Conservation (phyloP, 2,888 invertebrate genomes). For the Ommatoiulus sabulosus region DNA sequence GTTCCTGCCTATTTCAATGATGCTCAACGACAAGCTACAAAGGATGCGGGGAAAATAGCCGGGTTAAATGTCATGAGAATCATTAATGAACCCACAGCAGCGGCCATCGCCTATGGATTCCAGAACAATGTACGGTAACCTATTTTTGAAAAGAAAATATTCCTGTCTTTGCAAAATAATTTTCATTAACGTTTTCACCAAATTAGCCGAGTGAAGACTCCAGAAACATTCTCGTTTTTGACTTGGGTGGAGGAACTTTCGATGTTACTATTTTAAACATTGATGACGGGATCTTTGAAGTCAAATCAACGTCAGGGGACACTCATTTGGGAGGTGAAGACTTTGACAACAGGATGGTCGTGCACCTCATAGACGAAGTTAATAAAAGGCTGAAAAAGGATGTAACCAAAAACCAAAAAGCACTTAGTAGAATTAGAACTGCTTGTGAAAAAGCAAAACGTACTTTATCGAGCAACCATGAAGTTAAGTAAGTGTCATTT, state of each 20-base stretch:
- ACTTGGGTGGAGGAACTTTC: conserved; percentile 44
- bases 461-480: not conserved
- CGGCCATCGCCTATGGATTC: conserved; percentile 70
- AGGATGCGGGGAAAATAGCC: not conserved
- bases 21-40: conserved; percentile 64
- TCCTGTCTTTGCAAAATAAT: not conserved
- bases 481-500: not conserved
- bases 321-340: conserved; percentile 52
- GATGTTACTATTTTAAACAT: conserved; percentile 10
- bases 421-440: not conserved
- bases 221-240: not conserved
- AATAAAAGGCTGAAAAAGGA: not conserved
- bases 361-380: not conserved
- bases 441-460: conserved; percentile 29
- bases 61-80: conserved; percentile 68
- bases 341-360: conserved; percentile 24
- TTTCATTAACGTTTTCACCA: conserved; percentile 47
- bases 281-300: not conserved
- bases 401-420: not conserved
- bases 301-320: not conserved
- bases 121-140: conserved; percentile 68
- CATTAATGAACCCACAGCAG: conserved; percentile 70
- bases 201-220: conserved; percentile 63
- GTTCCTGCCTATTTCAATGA: conserved; percentile 72
- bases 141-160: not conserved